Base-by-base conservation (phyloP, 2,113 vertebrate species). In the Plotosus lineatus region DNA sequence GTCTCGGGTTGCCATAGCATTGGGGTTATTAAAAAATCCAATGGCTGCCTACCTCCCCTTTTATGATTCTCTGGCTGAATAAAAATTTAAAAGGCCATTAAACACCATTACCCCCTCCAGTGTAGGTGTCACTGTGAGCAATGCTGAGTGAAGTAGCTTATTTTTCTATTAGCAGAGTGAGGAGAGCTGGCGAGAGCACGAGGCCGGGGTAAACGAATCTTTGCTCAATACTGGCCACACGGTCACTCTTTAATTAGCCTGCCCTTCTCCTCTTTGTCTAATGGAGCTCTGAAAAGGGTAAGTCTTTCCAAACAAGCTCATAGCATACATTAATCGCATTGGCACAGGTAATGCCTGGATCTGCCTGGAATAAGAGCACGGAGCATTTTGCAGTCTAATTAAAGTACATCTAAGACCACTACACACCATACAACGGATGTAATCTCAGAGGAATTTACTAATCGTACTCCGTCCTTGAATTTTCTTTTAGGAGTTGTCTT, bases 1-100 rank as follows among this genome's bases (percentile, higher is more conserved):
- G 92, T 91, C 92, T 93, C 90, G 92, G 93, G 95, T 95, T 94
- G 94, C 94, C 94, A 92, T 94, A 93, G 94, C 92, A 92, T 95
- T 95, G 93, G 93, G 92, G 93, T 95, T 95, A 95, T 95, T 94
- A 95, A 95, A 94, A 93, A 94, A 93, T 94, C 92, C 94, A 93
- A 91, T 93, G 92, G 92, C 92, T 95, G 93, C 93, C 92, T 94
- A 93, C 93, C 92, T 94, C 91, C 92, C 91, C 90, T 94, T 95
- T 93, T 93, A 94, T 94, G 92, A 92, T 82, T 95, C 92, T 95
- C 92, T 94, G 90, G 93, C 93, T 92, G 94, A 96, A 95, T 94
- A 93, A 94, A 90, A 95, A 96, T 97, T 95, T 95, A 95, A 96
- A 96, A 96, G 95, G 94, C 95, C 94, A 95, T 97, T 96, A 95